Evolutionary conservation across 2,888 invertebrate species (phyloP).

Genomic region (Mellilla xanthometata): DNA sequence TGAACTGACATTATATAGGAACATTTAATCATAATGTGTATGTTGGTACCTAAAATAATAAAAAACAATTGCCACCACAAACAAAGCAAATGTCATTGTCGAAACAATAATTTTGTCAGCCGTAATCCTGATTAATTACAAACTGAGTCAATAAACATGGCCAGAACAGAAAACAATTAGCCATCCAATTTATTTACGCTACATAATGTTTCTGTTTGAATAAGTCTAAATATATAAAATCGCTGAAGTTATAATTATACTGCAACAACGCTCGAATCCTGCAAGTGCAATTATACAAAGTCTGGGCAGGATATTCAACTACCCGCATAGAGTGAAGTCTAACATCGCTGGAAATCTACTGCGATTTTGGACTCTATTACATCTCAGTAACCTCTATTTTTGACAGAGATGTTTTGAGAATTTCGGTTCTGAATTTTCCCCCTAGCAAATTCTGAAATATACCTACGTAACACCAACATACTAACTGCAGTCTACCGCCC

Average conservation of each 20-base stretch:
- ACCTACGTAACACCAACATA: constrained; percentile 60
- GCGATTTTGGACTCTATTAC: constrained; percentile 37
- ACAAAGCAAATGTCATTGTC: constrained; percentile 4
- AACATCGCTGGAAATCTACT: constrained; percentile 40
- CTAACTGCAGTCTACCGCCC: constrained; percentile 64
- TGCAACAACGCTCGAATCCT: constrained; percentile 49
- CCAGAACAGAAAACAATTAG: constrained; percentile 16
- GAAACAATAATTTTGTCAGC: constrained; percentile 1
- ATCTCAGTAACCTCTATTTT: constrained; percentile 38
- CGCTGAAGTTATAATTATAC: constrained; percentile 53
- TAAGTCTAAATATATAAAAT: constrained; percentile 25
- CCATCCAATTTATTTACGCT: constrained; percentile 15
- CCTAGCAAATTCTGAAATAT: constrained; percentile 64
- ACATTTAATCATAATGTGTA: too few relatives aligned
- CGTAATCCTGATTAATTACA: constrained; percentile 16
- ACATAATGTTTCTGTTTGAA: constrained; percentile 18
- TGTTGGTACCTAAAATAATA: not conserved
- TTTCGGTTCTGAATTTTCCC: constrained; percentile 63
- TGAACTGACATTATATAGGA: too few relatives aligned
- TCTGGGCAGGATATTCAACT: constrained; percentile 56
- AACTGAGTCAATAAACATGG: constrained; percentile 7
- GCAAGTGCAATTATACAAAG: constrained; percentile 65
- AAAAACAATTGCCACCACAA: not conserved
- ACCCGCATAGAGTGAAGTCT: constrained; percentile 42
- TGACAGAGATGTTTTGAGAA: constrained; percentile 31